A percentile compares a stretch with the other conserved stretches of the same genome.
Evolutionary conservation across 2,113 vertebrate species (phyloP).

Genomic region (Arenaria interpres): DNA sequence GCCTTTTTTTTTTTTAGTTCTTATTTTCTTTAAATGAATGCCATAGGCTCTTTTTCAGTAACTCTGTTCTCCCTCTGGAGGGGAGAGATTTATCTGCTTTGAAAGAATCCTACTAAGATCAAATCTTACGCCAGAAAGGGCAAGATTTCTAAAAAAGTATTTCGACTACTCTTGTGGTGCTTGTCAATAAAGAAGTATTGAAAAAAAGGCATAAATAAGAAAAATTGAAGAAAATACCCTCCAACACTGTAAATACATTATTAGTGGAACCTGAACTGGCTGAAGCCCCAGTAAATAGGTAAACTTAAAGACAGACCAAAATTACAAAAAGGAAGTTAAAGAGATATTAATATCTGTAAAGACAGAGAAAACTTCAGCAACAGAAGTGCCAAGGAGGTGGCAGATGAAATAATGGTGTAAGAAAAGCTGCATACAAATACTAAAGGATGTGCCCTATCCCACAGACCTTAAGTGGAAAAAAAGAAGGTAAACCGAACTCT

Average conservation of each 20-base stretch:
- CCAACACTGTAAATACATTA: not conserved
- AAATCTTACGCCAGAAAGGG: slow-evolving; percentile 11
- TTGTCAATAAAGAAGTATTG: slow-evolving; percentile 5
- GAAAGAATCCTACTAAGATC: slow-evolving; percentile 45
- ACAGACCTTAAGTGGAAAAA: not conserved
- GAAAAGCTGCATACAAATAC: not conserved
- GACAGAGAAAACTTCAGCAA: slow-evolving; percentile 26
- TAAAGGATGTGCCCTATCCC: not conserved
- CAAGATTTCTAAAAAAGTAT: slow-evolving; percentile 4
- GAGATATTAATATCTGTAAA: not conserved
- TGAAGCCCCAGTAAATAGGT: not conserved
- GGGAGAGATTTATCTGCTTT: slow-evolving; percentile 23
- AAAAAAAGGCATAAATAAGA: not conserved
- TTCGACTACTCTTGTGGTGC: not conserved
- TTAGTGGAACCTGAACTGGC: not conserved
- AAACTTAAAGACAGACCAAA: not conserved
- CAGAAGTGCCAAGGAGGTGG: not conserved
- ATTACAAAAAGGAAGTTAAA: not conserved
- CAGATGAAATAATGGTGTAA: slow-evolving; percentile 16
- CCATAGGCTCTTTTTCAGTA: not conserved
- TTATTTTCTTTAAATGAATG: slow-evolving; percentile 10
- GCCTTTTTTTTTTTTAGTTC: not conserved
- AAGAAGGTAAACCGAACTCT: not conserved
- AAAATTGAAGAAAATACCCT: not conserved
- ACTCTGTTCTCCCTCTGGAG: not conserved